Conservation (phyloP, 1,140 invertebrate species). For the Parasteatoda tepidariorum region DNA sequence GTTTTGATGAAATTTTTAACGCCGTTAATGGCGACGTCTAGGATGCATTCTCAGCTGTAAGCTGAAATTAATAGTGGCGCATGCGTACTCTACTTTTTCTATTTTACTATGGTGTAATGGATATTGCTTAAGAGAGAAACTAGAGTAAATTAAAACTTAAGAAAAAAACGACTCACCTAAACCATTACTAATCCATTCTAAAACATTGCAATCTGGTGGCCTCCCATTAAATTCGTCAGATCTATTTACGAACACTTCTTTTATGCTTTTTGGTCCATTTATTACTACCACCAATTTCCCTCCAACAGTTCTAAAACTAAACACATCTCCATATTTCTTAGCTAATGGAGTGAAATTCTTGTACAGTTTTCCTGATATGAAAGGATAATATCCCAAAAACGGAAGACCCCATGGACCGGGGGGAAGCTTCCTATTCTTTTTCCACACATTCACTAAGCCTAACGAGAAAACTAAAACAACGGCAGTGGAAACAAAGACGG, state of each 20-base stretch:
- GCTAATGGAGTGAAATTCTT: not conserved
- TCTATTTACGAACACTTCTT: not conserved
- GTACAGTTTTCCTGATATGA: not conserved
- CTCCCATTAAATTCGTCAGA: not conserved
- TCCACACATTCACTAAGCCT: not conserved
- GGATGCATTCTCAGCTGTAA: no score
- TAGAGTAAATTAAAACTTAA: no score
- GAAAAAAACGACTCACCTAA: not conserved
- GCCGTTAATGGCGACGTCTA: no score
- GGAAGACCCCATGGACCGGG: constrained; percentile 1
- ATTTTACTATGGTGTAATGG: no score
- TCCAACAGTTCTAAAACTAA: constrained; percentile 7
- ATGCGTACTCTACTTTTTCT: no score
- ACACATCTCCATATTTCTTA: not conserved
- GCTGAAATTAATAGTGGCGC: no score
- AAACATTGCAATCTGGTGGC: not conserved
- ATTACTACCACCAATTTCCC: not conserved
- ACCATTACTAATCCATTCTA: not conserved
- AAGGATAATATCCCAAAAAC: not conserved
- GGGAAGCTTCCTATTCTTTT: not conserved
- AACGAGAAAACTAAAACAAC: not conserved
- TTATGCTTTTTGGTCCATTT: not conserved
- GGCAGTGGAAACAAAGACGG: not conserved
- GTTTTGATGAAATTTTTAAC: no score
- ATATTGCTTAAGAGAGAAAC: no score